Base-by-base conservation (phyloP, 1,140 invertebrate species). In the Anoplolepis gracilipes region DNA sequence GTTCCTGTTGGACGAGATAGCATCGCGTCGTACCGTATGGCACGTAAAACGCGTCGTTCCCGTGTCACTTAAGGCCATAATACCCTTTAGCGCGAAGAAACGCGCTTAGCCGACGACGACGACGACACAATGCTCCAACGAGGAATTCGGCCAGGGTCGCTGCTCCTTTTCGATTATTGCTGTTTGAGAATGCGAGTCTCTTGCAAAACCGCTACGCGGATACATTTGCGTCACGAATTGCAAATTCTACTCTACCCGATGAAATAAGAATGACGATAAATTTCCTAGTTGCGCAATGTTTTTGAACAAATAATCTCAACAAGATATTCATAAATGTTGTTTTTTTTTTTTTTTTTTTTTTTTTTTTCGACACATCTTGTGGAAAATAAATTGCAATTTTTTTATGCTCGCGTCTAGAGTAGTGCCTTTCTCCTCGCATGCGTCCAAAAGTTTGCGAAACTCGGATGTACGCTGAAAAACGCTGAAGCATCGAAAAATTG, bases 41-140 rank as follows among this genome's bases (percentile, higher is more conserved):
- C 33, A 25, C 78, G 78, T 82, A 82, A 73, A 82, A 82, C 55
- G 78, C 53, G 25, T 30, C 67, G 67, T 82, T 82, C 67, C 25
- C 78, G 36, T 73, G 78, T 82, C 78, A 82, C 28, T 82, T 82
- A 82, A 82, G 53, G 39, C 53, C 67, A 55, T 82, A 82, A 82
- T 73, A 46, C 33, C 49, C 36, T 57, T 57, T 57, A 53, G 78
- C 78, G 49, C 53, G 67, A 36, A 30, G 25, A 72, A 30, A 30
- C 53, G 25, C 65, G 53, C 33, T 42, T 72, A 81, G 33, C n/a
- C n/a, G 39, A 39, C 53, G 78, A 72, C 36, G 78, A 72, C 78
- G 78, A 70, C 53, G 49, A 57, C 49, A 33, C 78, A 55, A 57
- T 57, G 77, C 25, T 53, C 62, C 77, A 22, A 33, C 28, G 36